phyloP scores from a whole-genome alignment of 2,113 vertebrate species.

The Entelurus aequoreus region DNA sequence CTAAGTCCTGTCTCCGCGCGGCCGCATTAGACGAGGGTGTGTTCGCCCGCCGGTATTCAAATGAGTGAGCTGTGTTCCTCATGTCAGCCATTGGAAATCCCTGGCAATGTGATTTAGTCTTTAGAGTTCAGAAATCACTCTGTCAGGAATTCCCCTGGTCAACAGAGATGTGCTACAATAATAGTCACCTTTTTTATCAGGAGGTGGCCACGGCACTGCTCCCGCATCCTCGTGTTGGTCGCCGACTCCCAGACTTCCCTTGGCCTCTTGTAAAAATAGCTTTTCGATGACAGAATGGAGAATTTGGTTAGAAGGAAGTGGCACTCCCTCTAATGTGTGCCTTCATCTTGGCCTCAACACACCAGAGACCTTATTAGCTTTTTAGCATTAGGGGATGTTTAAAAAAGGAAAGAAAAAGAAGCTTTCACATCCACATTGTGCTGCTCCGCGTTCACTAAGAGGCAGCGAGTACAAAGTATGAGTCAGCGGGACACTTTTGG shows the following conservation, averaged over 20 bases:
- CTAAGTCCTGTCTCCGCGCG: slow-evolving; percentile 81
- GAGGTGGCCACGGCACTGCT: neutral
- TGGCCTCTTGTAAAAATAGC: slow-evolving; percentile 71
- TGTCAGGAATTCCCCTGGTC: slow-evolving; percentile 92
- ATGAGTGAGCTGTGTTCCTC: slow-evolving; percentile 49
- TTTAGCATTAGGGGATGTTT: neutral
- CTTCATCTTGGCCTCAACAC: neutral
- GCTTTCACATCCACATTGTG: too few species aligned
- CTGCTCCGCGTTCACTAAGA: slow-evolving; percentile 2
- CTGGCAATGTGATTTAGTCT: slow-evolving; percentile 96
- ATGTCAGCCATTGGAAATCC: slow-evolving; percentile 90
- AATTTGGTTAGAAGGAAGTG: slow-evolving; percentile 65
- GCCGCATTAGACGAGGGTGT: slow-evolving; percentile 17
- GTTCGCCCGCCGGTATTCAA: slow-evolving; percentile 19
- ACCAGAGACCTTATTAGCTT: neutral
- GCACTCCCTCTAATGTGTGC: slow-evolving; percentile 47
- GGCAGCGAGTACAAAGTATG: slow-evolving; percentile 30
- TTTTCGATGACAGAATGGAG: slow-evolving; percentile 67
- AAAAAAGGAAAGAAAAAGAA: slow-evolving; percentile 3
- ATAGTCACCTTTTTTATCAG: neutral
- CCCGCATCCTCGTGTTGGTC: slow-evolving; percentile 14
- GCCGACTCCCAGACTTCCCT: slow-evolving; percentile 60
- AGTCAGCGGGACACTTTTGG: slow-evolving; percentile 49
- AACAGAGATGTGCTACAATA: slow-evolving; percentile 51
- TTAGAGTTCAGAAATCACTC: slow-evolving; percentile 85